phyloP scores from a whole-genome alignment of 1,140 invertebrate species.

The Drosophila auraria region DNA sequence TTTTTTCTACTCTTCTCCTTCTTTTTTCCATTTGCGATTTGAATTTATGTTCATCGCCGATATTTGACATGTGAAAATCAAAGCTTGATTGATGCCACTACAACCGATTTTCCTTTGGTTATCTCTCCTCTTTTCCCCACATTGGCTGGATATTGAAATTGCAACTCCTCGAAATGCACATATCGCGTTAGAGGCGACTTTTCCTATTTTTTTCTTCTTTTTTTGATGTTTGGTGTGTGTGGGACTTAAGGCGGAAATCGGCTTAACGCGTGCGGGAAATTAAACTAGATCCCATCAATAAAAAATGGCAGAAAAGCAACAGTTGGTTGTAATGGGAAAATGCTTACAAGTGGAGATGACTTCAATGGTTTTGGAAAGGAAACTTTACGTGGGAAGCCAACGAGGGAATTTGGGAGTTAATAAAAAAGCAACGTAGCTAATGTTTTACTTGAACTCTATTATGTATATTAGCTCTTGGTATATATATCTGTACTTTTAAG shows the following conservation, averaged over 20 bases:
- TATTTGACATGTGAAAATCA: slow-evolving; percentile 78
- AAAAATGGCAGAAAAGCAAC: slow-evolving; percentile 8
- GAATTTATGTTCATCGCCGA: slow-evolving; percentile 67
- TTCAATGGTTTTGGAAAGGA: not conserved
- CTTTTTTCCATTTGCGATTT: slow-evolving; percentile 45
- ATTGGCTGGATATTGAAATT: slow-evolving; percentile 21
- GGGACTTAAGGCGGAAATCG: slow-evolving; percentile 49
- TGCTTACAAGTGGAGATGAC: slow-evolving; percentile 9
- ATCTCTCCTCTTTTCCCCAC: not conserved
- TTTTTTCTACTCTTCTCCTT: slow-evolving; percentile 27
- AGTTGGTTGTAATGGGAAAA: slow-evolving; percentile 18
- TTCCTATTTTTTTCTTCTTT: not conserved
- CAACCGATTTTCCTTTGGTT: slow-evolving; percentile 39
- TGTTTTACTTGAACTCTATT: not conserved
- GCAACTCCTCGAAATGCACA: slow-evolving; percentile 31
- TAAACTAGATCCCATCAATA: slow-evolving; percentile 44
- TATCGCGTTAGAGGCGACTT: slow-evolving; percentile 6
- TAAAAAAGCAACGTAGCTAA: no score
- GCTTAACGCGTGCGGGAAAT: slow-evolving; percentile 52
- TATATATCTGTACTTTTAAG: no score
- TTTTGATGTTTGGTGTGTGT: slow-evolving; percentile 20
- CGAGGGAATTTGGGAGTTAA: not conserved
- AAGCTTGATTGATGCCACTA: slow-evolving; percentile 73
- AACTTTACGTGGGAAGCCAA: not conserved
- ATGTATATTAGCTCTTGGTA: no score